Percentiles rank a stretch among this genome's conserved stretches.
phyloP scores from a whole-genome alignment of 53 echinoderm and acorn worm genomes.

The Zoroaster sp. region DNA sequence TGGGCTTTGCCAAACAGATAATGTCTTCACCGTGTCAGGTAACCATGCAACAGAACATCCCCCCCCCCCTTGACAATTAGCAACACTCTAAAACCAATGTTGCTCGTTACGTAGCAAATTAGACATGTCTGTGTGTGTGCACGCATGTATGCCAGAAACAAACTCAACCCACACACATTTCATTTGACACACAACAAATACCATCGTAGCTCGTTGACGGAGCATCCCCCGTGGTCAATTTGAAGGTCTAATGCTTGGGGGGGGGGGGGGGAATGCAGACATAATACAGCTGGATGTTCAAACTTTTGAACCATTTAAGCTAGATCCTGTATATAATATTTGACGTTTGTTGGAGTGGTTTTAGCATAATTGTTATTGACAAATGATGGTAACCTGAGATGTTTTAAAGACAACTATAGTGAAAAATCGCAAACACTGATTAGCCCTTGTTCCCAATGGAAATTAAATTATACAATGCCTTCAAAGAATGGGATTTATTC shows the following conservation, averaged over 20 bases:
- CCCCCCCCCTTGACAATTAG: constrained; percentile 3
- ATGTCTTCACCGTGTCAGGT: constrained; percentile 9
- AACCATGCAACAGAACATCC: constrained; percentile 2
- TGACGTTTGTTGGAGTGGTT: constrained; percentile 34
- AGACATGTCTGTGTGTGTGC: neutral
- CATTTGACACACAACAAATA: neutral
- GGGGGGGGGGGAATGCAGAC: neutral
- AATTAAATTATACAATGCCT: too few species aligned
- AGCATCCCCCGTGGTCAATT: neutral
- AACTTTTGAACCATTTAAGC: constrained; percentile 7
- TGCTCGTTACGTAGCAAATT: constrained; percentile 9
- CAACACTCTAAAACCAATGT: constrained; percentile 28
- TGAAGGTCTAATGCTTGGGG: neutral
- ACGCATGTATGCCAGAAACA: neutral
- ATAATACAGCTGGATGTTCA: neutral
- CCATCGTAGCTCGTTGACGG: neutral
- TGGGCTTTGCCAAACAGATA: constrained; percentile 8
- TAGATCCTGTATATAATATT: neutral
- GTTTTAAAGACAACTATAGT: too few species aligned
- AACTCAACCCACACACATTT: constrained; percentile 19
- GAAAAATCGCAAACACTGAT: too few species aligned
- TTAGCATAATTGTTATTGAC: neutral
- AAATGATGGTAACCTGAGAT: neutral
- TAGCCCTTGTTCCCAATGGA: too few species aligned
- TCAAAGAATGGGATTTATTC: too few species aligned